Evolutionary conservation across 2,888 invertebrate genomes (phyloP), one percentile per base, ranked within the genome.

Genomic region (Zygaena filipendulae): DNA sequence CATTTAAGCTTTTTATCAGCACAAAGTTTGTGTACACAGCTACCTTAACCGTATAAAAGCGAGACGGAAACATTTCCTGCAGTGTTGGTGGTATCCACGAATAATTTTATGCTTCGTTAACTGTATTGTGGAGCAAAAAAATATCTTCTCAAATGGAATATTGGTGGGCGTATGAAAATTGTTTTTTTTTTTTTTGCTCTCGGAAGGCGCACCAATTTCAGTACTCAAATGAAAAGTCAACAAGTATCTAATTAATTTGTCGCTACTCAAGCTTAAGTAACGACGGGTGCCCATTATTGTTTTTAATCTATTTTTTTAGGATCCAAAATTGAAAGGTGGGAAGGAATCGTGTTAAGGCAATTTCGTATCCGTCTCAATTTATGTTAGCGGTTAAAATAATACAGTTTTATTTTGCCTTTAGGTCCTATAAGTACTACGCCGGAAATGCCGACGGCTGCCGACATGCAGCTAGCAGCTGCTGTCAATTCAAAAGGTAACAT

Each of bases 1-100:
- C 68, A 66, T 69, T 71, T 69, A 58, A 68, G 71, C 68, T 69
- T 72, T 72, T 75, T 74, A 72, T 74, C 75, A 66, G 61, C 43
- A 49, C 43, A 51, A 66, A 63, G 60, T 66, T 68, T 68, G 69
- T 72, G 54, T 74, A 64, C 54, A 58, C 69, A 72, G 71, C 62
- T 63, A 70, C 68, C 68, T 68, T 53, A 59, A 62, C 53, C 49
- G 60, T 56, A 50, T 53, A 59, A 45, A 50, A 44, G 52, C 52
- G n/a, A n/a, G 60, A 62, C 58, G n/a, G 53, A 58, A 58, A 61
- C 59, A 59, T 69, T 71, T 60, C 53, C 64, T 60, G 58, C 60
- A 64, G 45, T 49, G n/a, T n/a, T n/a, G n/a, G n/a, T 45, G 48
- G 57, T 55, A 52, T 54, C 52, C 52, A 50, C 56, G 64, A 64